phyloP scores from a whole-genome alignment of 2,113 vertebrate genomes.

The Empidonax traillii region DNA sequence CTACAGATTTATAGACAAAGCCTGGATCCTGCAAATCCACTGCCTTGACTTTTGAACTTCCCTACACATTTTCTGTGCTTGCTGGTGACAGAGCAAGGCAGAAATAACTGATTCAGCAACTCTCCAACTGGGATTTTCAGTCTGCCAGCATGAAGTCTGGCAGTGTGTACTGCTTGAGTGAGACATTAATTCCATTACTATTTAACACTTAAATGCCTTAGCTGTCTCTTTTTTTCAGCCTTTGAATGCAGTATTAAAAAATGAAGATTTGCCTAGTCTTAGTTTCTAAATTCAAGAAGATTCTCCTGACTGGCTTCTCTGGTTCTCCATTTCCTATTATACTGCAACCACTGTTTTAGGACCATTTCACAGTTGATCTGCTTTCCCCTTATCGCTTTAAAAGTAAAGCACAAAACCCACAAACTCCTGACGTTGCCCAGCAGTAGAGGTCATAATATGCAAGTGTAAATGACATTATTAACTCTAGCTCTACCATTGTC shows the following conservation, averaged over 20 bases:
- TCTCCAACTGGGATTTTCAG: background rate
- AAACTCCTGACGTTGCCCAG: background rate
- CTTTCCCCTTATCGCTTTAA: background rate
- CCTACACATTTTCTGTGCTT: background rate
- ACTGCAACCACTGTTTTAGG: background rate
- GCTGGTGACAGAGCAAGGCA: background rate
- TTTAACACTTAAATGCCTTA: background rate
- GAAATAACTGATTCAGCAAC: background rate
- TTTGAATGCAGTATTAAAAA: background rate
- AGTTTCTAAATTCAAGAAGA: background rate
- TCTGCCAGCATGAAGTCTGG: background rate
- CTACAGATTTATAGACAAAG: background rate
- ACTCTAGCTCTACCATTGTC: background rate
- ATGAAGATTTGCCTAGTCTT: background rate
- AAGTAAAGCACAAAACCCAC: background rate
- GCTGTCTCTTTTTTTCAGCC: background rate
- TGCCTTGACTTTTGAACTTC: background rate
- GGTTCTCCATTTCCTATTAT: background rate
- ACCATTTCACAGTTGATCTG: background rate
- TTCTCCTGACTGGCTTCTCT: background rate
- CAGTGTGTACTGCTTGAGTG: background rate
- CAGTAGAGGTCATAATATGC: background rate
- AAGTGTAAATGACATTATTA: background rate
- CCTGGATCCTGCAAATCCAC: background rate
- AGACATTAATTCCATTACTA: background rate